Base-by-base conservation (phyloP, 2,888 invertebrate species). In the Drosophila infuscata region DNA sequence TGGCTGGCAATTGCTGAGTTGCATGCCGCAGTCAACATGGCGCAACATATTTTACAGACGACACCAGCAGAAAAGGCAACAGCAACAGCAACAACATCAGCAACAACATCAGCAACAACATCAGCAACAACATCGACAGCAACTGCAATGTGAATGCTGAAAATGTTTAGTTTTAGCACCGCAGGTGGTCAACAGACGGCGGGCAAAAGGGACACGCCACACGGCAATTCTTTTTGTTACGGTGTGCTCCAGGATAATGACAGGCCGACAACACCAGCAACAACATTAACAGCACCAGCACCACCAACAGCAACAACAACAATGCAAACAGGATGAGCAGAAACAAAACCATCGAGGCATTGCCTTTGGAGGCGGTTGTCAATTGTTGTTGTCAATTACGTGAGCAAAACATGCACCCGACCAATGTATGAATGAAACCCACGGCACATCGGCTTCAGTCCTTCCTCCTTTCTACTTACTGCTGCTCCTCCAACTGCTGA, bases 311-410 rank as follows among this genome's bases (percentile, higher is more conserved):
- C 36, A 36, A 30, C 29, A 60, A 51, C 17, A 36, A 29, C 54
- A 54, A 25, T 17, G 25, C 29, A 54, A 36, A 54, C 49, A 65
- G 63, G 36, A 49, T 38, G 52, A 69, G 52, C 64, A 62, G 29
- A 41, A 67, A 35, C 52, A 58, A 36, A 52, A 32, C 57, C 76
- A 53, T 29, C 33, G 58, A 61, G 43, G 53, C 64, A 67, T 77
- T 69, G 68, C 71, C 73, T 75, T 85, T 88, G 75, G 72, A 71
- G 72, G 56, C 88, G 75, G 79, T 87, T 89, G 84, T 82, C 85
- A 76, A 89, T 87, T 87, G 84, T 82, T 84, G 88, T 85, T 85
- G 88, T 88, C 84, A 85, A 88, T 85, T 85, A 85, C 72, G 86
- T 74, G 80, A 82, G 85, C 90, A 85, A 85, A 89, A 85, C 90